These are phyloP conservation scores for Pagetopsis macropterus DNA, from an alignment of 2,797 vertebrate genomes.

Conservation along the genomic window DNA sequence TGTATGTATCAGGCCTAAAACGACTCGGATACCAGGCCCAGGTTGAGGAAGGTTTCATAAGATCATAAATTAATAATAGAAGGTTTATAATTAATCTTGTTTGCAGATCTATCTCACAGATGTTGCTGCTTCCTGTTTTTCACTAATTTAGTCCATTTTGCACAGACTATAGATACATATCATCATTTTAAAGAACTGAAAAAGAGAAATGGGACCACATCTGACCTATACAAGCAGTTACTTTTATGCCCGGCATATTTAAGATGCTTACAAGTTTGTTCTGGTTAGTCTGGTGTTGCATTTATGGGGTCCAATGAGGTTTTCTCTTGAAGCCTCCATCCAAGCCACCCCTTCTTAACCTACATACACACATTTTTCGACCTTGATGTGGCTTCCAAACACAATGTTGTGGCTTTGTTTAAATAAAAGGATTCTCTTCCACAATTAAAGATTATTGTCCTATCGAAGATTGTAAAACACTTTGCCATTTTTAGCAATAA, in stretches of 20 bases:
- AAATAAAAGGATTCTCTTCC: not conserved
- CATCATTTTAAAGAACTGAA: not conserved
- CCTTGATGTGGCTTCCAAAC: not conserved
- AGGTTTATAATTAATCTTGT: too few relatives aligned
- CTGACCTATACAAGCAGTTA: not conserved
- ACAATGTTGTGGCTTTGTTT: not conserved
- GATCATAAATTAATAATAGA: too few relatives aligned
- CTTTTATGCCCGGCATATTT: not conserved
- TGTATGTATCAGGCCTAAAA: too few relatives aligned
- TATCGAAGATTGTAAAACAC: too few relatives aligned
- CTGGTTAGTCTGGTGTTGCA: not conserved
- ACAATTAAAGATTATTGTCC: not conserved
- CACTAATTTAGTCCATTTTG: too few relatives aligned
- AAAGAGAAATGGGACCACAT: conserved; percentile 16
- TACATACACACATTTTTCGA: not conserved
- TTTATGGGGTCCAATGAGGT: not conserved
- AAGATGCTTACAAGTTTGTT: not conserved
- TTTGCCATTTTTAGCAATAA: too few relatives aligned
- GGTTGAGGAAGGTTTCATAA: too few relatives aligned
- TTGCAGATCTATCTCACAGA: too few relatives aligned
- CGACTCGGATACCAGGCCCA: too few relatives aligned
- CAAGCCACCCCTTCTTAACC: too few relatives aligned
- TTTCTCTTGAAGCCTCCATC: not conserved
- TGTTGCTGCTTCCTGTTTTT: not conserved
- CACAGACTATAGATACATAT: too few relatives aligned